Evolutionary conservation across 2,113 vertebrate genomes (phyloP).

Genomic region (Ardeotis arabs): DNA sequence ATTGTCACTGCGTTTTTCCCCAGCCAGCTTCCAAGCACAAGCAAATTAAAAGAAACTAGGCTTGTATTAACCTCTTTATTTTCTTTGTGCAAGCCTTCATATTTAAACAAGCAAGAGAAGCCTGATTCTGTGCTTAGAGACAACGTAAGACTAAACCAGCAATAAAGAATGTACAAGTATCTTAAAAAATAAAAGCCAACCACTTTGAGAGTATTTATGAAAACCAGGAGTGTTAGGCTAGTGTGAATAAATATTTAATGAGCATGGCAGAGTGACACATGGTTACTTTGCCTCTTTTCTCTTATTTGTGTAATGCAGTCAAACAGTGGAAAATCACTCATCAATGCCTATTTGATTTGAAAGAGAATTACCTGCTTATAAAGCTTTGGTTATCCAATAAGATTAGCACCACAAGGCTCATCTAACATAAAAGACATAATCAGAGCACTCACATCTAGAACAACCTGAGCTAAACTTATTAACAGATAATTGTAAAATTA

Average conservation of each 20-base stretch:
- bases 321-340: slow-evolving; percentile 41
- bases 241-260: slow-evolving; percentile 71
- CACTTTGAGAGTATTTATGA: slow-evolving; percentile 51
- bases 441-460: background rate
- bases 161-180: background rate
- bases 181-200: slow-evolving; percentile 50
- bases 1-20: background rate
- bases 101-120: background rate
- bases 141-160: background rate
- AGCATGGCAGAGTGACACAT: slow-evolving; percentile 67
- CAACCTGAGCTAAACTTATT: background rate
- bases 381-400: background rate
- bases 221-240: slow-evolving; percentile 62
- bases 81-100: background rate
- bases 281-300: slow-evolving; percentile 60
- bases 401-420: background rate
- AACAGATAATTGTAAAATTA: background rate
- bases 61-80: background rate
- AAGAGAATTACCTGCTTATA: slow-evolving; percentile 17
- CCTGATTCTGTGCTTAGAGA: background rate
- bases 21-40: background rate
- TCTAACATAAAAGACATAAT: background rate
- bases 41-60: background rate
- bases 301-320: slow-evolving; percentile 49
- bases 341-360: slow-evolving; percentile 32